These are phyloP conservation scores for Gambusia yucatana DNA, from an alignment of 2,797 vertebrate species.

Conservation along the genomic window DNA sequence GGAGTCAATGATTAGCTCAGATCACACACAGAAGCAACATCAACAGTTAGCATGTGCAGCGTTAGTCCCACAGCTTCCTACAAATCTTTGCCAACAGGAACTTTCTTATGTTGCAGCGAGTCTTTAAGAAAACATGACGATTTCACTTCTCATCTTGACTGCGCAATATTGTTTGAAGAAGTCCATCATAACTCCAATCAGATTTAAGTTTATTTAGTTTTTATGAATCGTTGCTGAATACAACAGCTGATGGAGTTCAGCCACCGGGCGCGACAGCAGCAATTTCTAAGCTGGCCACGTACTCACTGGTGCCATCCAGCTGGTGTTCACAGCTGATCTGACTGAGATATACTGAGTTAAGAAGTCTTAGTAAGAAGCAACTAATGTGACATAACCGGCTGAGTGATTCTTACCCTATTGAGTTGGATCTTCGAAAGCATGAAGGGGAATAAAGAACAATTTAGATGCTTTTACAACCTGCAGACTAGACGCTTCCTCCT, in stretches of 20 bases:
- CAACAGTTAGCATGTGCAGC: conserved; percentile 11
- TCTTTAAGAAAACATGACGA: neutral
- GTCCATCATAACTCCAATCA: neutral
- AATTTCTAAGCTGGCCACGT: conserved; percentile 5
- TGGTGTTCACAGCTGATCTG: conserved; percentile 33
- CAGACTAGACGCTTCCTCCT: neutral
- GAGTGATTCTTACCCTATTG: conserved; percentile 89
- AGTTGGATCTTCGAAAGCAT: conserved; percentile 89
- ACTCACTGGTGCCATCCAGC: neutral
- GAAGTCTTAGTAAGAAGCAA: neutral
- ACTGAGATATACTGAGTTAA: conserved; percentile 15
- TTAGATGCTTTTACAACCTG: conserved; percentile 15
- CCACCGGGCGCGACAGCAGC: neutral
- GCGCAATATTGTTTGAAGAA: neutral
- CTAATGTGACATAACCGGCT: conserved; percentile 23
- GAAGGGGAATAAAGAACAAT: conserved; percentile 53
- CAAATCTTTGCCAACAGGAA: neutral
- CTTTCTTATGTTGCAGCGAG: neutral
- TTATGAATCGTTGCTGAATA: conserved; percentile 12
- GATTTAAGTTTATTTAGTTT: neutral
- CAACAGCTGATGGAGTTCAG: conserved; percentile 8
- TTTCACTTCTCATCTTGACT: neutral
- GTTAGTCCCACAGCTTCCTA: neutral
- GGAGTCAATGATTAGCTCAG: conserved; percentile 73
- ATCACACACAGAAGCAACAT: conserved; percentile 18